Evolutionary conservation across 2,113 vertebrate species (phyloP), one percentile per base, ranked within the genome.

Genomic region (Muscicapa adusta): DNA sequence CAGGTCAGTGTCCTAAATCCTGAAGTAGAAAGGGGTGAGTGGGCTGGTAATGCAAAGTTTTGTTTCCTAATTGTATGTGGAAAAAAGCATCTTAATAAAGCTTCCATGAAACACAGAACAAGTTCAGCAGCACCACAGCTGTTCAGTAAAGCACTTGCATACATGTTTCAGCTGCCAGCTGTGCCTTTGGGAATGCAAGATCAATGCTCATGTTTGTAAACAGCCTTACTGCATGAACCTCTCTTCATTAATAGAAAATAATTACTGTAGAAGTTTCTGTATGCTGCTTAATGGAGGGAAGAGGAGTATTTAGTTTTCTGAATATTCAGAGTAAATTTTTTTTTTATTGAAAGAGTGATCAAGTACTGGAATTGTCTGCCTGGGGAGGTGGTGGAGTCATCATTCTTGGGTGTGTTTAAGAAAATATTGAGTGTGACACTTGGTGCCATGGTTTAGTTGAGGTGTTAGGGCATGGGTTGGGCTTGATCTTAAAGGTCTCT

Each of bases 1-100:
- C 99, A 99, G 98, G 99, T 99, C 89, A 66, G 93, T 72, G 26
- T 36, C 36, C 80, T 31, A 40, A 76, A n/a, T 61, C 36, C 42
- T 61, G 2, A n/a, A 65, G 43, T 25, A 53, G 45, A 36, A 50
- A 67, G n/a, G 68, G 8, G 5, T 33, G 47, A 80, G 43, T 71
- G 76, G 57, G 74, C 20, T 81, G 40, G 17, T 24, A 54, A 42
- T 31, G 71, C 16, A 12, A 34, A 28, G 53, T 70, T 54, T 31
- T 76, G 31, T 50, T 79, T 90, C 4, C 1, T 70, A 61, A 36
- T 72, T 12, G 2, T 85, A 10, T 0, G 1, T 50, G 74, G 62
- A 9, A 61, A 26, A 75, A 71, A 43, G 29, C 0, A 0, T 54
- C 18, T 80, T 57, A 12, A 12, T 42, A 26, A 75, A 54, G n/a